These are phyloP conservation scores for Candoia aspera DNA, from an alignment of 2,113 vertebrate species.

Conservation along the genomic window DNA sequence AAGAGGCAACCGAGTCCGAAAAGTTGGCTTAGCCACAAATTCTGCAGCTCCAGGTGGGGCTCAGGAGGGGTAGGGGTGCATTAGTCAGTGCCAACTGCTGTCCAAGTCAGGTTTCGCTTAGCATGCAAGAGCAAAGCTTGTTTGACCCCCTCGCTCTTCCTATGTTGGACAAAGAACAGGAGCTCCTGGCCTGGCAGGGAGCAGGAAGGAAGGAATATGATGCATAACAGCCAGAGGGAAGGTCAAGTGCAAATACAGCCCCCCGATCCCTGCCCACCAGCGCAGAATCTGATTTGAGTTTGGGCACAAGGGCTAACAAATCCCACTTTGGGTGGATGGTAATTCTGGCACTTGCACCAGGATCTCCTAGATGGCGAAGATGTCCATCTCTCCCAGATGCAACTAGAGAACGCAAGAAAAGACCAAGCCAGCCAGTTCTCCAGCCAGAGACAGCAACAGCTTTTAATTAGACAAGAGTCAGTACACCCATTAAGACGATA, in stretches of 20 bases:
- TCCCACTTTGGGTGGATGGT: neutral
- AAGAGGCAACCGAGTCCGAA: too few relatives aligned
- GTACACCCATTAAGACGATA: slow-evolving; percentile 64
- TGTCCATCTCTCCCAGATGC: neutral
- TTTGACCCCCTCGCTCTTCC: neutral
- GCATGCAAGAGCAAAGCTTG: neutral
- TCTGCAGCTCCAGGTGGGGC: too few relatives aligned
- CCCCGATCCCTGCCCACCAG: too few relatives aligned
- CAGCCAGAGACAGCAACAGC: slow-evolving; percentile 55
- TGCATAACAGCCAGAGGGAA: neutral
- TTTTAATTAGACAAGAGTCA: slow-evolving; percentile 67
- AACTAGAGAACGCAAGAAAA: neutral
- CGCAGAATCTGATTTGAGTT: neutral
- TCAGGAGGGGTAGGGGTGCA: too few relatives aligned
- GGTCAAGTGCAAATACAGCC: neutral
- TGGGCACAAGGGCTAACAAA: neutral
- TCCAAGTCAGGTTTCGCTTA: neutral
- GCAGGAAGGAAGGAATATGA: neutral
- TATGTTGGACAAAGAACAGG: neutral
- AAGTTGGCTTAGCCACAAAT: too few relatives aligned
- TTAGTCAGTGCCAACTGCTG: neutral
- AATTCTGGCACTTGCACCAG: neutral
- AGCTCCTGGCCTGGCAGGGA: neutral
- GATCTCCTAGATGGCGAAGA: too few relatives aligned
- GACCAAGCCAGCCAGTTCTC: neutral